These are phyloP conservation scores for Alsophila aescularia DNA, from an alignment of 2,888 invertebrate genomes.

Conservation along the genomic window DNA sequence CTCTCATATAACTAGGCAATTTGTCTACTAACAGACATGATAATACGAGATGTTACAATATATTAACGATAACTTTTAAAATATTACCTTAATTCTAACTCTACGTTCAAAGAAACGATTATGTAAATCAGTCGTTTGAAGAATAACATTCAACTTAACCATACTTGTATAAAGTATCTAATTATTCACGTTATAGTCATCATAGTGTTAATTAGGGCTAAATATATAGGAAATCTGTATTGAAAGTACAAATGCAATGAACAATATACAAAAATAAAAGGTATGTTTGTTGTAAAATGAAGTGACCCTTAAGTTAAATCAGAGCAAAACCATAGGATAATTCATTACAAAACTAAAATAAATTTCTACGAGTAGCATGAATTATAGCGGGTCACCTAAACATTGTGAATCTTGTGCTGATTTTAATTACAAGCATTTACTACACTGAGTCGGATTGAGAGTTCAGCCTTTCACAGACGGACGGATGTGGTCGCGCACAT, in stretches of 20 bases:
- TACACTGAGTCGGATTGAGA: conserved; percentile 37
- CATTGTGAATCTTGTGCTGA: conserved; percentile 34
- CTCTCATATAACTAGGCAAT: no score
- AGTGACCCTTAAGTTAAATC: neutral
- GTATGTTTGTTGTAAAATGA: neutral
- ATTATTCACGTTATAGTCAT: conserved; percentile 5
- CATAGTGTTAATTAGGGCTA: conserved; percentile 4
- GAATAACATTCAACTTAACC: conserved; percentile 51
- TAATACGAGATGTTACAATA: conserved; percentile 14
- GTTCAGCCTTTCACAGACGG: conserved; percentile 60
- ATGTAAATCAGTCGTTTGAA: conserved; percentile 77
- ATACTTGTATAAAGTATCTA: conserved; percentile 19
- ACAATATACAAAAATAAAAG: neutral
- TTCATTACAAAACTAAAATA: no score
- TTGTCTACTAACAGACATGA: conserved; percentile 3
- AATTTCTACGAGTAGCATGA: no score
- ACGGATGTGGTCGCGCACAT: conserved; percentile 61
- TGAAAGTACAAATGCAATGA: conserved; percentile 2
- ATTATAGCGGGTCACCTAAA: conserved; percentile 14
- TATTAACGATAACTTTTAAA: conserved; percentile 55
- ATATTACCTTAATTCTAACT: conserved; percentile 55
- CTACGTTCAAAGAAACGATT: conserved; percentile 65
- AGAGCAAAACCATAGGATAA: neutral
- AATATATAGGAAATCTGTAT: conserved; percentile 6
- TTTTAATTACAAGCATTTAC: conserved; percentile 46